phyloP scores from a whole-genome alignment of 2,888 invertebrate genomes.

The Dasysyrphus tricinctus region DNA sequence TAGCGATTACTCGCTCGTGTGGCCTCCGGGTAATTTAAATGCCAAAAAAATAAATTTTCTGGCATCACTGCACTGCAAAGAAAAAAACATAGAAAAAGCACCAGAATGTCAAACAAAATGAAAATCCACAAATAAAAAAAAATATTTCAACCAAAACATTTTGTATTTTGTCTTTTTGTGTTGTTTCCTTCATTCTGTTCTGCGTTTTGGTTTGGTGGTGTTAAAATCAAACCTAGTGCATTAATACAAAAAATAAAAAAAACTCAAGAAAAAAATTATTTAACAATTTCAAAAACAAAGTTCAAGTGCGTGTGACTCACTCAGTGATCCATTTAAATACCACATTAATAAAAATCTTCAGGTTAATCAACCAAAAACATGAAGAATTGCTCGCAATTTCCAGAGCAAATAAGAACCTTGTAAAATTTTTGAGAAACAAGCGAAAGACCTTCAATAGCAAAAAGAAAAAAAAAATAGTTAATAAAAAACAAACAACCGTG shows the following conservation, averaged over 20 bases:
- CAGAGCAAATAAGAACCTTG: slow-evolving; percentile 7
- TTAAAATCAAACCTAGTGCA: slow-evolving; percentile 14
- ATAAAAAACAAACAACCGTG: slow-evolving; percentile 36
- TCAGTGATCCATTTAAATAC: slow-evolving; percentile 32
- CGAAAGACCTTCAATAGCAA: slow-evolving; percentile 55
- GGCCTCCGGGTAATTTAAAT: no score
- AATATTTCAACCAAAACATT: slow-evolving; percentile 32
- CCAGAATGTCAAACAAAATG: slow-evolving; percentile 55
- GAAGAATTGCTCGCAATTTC: slow-evolving; percentile 16
- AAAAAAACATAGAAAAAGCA: slow-evolving; percentile 56
- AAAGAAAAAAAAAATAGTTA: slow-evolving; percentile 5
- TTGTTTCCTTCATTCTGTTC: slow-evolving; percentile 52
- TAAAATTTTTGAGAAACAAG: slow-evolving; percentile 11
- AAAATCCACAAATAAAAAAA: slow-evolving; percentile 12
- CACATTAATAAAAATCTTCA: not conserved
- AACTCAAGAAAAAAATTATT: slow-evolving; percentile 41
- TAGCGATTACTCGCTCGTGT: no score
- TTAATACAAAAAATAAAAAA: slow-evolving; percentile 21
- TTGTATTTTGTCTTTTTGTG: slow-evolving; percentile 4
- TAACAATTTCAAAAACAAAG: slow-evolving; percentile 62
- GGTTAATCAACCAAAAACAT: slow-evolving; percentile 46
- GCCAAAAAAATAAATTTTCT: not conserved
- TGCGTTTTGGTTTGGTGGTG: slow-evolving; percentile 39
- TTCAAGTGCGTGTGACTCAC: slow-evolving; percentile 65
- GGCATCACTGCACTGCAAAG: slow-evolving; percentile 47